Base-by-base conservation (phyloP, 2,797 vertebrate genomes). In the Channa striata region DNA sequence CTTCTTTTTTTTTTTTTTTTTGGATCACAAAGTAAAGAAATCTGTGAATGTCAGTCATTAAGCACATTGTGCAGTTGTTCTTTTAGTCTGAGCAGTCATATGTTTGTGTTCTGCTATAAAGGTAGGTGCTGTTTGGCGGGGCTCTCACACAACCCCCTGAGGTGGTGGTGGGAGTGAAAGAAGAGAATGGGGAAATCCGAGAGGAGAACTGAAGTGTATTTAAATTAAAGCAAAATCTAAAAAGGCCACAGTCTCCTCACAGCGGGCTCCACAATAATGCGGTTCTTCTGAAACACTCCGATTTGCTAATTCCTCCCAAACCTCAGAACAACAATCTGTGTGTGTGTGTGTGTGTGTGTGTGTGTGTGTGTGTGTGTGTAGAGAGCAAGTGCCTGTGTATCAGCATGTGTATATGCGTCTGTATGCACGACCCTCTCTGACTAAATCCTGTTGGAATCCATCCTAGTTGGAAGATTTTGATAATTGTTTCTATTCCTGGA, bases 401-500 rank as follows among this genome's bases (percentile, higher is more conserved):
- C 14, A 30, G 40, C 13, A 37, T 59, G 37, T 62, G 50, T 52
- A 13, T 43, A 36, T 11, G 25, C 57, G 70, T 75, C 53, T 72
- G 66, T 70, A 66, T 81, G 73, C 83, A 69, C 25, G 8, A 42
- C 72, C 59, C 53, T 63, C 61, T 52, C 60, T 51, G 60, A 46
- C 44, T 78, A 78, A 87, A 84, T 86, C 84, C 76, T 69, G 51
- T 68, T 85, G 79, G 81, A 90, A 83, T 67, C 60, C 56, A 25
- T 85, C 80, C 85, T 79, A 25, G 74, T 87, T 72, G 54, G 81
- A 80, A 81, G 78, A 74, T 83, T 83, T 82, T 57, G 47, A 82
- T 84, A 74, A 87, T 88, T 85, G 73, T 83, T 81, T 86, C 65
- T 80, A 73, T 88, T 85, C 62, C 56, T 80, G 74, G 68, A 81